phyloP scores from a whole-genome alignment of 1,140 invertebrate genomes.

The Fopius arisanus region DNA sequence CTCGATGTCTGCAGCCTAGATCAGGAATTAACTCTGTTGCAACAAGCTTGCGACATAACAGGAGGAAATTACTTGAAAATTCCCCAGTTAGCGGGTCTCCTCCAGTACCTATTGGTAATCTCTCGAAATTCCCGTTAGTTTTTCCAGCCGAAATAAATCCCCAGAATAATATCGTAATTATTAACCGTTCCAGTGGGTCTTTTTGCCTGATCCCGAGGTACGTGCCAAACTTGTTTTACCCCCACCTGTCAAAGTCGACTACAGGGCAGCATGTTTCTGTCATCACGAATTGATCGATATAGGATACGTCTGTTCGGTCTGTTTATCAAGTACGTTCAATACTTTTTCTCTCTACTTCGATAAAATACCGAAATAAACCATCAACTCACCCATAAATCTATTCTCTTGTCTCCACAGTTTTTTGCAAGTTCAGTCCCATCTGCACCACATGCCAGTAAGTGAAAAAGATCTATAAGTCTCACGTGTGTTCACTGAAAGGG shows the following conservation, averaged over 20 bases:
- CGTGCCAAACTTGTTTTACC: conserved; percentile 87
- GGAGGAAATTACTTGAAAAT: conserved; percentile 88
- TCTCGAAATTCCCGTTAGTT: conserved; percentile 21
- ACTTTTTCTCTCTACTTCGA: conserved; percentile 46
- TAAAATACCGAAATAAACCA: not conserved
- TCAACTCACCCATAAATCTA: conserved; percentile 9
- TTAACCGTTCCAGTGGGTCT: conserved; percentile 80
- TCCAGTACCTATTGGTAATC: conserved; percentile 90
- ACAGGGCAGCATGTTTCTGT: conserved; percentile 96
- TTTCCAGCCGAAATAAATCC: not conserved
- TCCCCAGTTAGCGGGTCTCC: conserved; percentile 80
- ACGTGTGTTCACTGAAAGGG: conserved; percentile 3
- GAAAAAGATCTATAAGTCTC: conserved; percentile 13
- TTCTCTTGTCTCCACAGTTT: conserved; percentile 76
- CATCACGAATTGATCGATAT: conserved; percentile 96
- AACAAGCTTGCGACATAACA: conserved; percentile 96
- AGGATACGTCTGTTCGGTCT: conserved; percentile 97
- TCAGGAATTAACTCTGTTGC: conserved; percentile 87
- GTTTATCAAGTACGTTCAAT: conserved; percentile 83
- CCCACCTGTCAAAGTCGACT: conserved; percentile 90
- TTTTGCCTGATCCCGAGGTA: conserved; percentile 83
- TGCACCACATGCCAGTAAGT: conserved; percentile 97
- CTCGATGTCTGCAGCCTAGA: conserved; percentile 94
- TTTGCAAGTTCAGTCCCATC: conserved; percentile 96
- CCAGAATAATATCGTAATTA: conserved; percentile 18